These are phyloP conservation scores for Lepas anatifera DNA, from an alignment of 2,888 invertebrate species.

Conservation along the genomic window DNA sequence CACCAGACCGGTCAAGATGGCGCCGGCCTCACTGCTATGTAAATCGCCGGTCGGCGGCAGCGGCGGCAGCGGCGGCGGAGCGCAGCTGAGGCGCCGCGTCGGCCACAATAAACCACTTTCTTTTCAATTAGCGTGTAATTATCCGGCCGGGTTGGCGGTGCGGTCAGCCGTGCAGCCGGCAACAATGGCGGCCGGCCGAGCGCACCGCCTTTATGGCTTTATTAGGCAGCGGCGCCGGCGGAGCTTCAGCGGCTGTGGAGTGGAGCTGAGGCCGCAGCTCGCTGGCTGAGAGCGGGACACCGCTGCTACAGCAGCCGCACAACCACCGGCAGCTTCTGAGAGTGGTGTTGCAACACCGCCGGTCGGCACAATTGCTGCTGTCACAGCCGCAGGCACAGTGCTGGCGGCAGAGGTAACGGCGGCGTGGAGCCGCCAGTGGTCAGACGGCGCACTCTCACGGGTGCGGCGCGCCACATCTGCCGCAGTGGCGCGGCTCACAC, in stretches of 20 bases:
- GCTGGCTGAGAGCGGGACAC: too few relatives aligned
- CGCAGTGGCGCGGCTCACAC: too few relatives aligned
- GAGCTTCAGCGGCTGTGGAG: too few relatives aligned
- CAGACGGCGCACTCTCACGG: too few relatives aligned
- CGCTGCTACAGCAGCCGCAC: too few relatives aligned
- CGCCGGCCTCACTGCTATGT: too few relatives aligned
- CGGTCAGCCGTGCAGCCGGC: conserved; percentile 1
- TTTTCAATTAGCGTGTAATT: conserved; percentile 10
- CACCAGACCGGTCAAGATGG: too few relatives aligned
- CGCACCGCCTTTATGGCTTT: conserved; percentile 2
- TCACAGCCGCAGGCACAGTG: background rate
- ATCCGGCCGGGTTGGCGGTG: background rate
- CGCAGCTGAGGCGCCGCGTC: background rate
- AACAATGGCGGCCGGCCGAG: background rate
- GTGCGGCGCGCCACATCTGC: too few relatives aligned
- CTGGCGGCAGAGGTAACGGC: background rate
- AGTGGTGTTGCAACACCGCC: too few relatives aligned
- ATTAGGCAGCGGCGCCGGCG: background rate
- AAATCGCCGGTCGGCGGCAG: background rate
- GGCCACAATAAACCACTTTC: conserved; percentile 8
- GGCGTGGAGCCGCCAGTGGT: too few relatives aligned
- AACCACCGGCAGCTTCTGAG: too few relatives aligned
- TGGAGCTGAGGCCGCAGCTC: too few relatives aligned
- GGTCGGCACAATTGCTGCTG: background rate
- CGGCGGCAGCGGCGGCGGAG: background rate